Evolutionary conservation across 2,113 vertebrate genomes (phyloP), one percentile per base, ranked within the genome.

Genomic region (Mus spicilegus): DNA sequence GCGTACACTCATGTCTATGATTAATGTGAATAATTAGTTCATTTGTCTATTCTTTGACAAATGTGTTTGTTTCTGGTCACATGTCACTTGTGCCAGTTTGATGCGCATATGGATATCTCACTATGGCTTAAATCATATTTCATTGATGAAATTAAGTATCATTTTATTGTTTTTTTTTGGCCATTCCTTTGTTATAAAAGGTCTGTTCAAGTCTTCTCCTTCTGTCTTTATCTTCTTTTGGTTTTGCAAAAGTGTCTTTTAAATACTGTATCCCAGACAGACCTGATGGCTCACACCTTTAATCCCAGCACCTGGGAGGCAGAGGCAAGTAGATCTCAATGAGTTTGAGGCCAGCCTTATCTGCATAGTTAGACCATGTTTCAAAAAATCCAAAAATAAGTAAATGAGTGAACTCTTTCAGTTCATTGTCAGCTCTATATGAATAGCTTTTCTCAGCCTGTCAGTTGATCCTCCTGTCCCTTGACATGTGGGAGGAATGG

Each of bases 171-270:
- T 13, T 56, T 80, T 75, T 75, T 22, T 67, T 72, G 33, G 69
- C 5, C 14, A 28, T 58, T 87, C 42, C 39, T 85, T 69, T 92
- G 70, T 28, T n/a, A 26, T 36, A 73, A 69, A 84, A 14, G 28
- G 2, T 87, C 39, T 80, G 24, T 46, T 92, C 61, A 49, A 30
- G 20, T 90, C 30, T 92, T 94, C 73, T 42, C 28, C 30, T 46
- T 80, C 70, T 17, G 20, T 89, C 46, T 91, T 91, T 54, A 56
- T 95, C 78, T 92, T 94, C 73, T 65, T 84, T 92, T 76, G 87
- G 36, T 49, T 39, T 93, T 72, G 51, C 39, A 87, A 33, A 70
- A 46, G 42, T 73, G 56, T 80, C 91, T 86, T 61, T 76, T 76
- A 46, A 76, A 76, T 36, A 36, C 39, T 58, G 36, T 46, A 89